A percentile compares a stretch with the other conserved stretches of the same genome.
These are phyloP conservation scores for Ichneumon xanthorius DNA, from an alignment of 2,888 invertebrate genomes.

Conservation along the genomic window DNA sequence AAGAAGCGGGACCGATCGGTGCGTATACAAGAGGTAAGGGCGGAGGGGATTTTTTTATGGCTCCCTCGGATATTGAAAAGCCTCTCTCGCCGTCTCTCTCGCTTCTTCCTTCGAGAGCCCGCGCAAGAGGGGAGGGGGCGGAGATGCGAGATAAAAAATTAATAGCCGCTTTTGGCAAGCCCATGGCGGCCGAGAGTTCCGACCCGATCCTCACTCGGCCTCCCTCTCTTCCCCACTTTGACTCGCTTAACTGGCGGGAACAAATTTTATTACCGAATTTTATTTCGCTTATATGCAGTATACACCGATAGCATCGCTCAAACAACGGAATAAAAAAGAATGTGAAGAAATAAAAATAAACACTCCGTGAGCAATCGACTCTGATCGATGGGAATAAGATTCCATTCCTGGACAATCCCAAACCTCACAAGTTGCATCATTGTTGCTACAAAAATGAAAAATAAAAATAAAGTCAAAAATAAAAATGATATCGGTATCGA, in stretches of 20 bases:
- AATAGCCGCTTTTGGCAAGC: slow-evolving; percentile 84
- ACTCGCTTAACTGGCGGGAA: slow-evolving; percentile 81
- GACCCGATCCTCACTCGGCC: slow-evolving; percentile 57
- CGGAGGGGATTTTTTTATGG: slow-evolving; percentile 69
- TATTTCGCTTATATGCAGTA: slow-evolving; percentile 71
- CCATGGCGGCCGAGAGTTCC: slow-evolving; percentile 62
- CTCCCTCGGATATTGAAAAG: slow-evolving; percentile 78
- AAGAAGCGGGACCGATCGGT: slow-evolving; percentile 63
- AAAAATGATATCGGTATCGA: not conserved
- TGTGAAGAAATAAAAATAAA: not conserved
- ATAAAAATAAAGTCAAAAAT: too few relatives aligned
- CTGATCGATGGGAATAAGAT: slow-evolving; percentile 37
- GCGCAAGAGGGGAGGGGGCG: slow-evolving; percentile 70
- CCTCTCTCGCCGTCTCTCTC: slow-evolving; percentile 52
- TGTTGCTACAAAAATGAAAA: not conserved
- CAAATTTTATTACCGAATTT: slow-evolving; percentile 84
- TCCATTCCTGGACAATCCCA: not conserved
- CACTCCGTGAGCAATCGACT: not conserved
- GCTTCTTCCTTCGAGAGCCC: slow-evolving; percentile 36
- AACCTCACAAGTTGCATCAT: not conserved
- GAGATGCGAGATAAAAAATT: slow-evolving; percentile 84
- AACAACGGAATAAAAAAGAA: slow-evolving; percentile 34
- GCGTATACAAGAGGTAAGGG: slow-evolving; percentile 57
- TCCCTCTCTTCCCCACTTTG: slow-evolving; percentile 56
- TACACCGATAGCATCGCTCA: slow-evolving; percentile 34